Evolutionary conservation across 1,140 invertebrate species (phyloP), one percentile per base, ranked within the genome.

Genomic region (Euschistus heros): DNA sequence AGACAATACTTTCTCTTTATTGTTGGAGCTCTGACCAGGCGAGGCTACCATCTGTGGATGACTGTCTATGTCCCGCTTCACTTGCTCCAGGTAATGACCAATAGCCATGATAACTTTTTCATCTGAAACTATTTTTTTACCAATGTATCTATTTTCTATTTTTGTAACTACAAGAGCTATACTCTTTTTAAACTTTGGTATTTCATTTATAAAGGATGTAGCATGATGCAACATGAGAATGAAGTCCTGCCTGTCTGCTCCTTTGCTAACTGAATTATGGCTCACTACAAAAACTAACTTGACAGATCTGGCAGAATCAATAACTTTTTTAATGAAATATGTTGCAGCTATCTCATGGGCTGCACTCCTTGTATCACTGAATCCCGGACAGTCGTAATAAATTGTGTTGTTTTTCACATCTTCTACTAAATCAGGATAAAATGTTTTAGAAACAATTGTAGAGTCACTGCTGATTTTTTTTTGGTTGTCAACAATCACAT

Each of bases 361-460:
- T 17, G 65, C 26, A n/a, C 33, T 54, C 0, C 71, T 52, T 2
- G 67, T 70, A 61, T 72, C 71, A 18, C 60, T 62, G 65, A 72
- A 72, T 18, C 71, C 71, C 2, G 71, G 71, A 30, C 61, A 65
- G 60, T 72, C 71, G 46, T 69, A 70, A 37, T 68, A 67, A 22
- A 33, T 26, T 27, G 24, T 46, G 0, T 57, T 65, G 2, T 44
- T 66, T 5, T 59, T 47, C 2, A 0, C 17, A 42, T 69, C 62
- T 22, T 24, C 24, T 17, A 57, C 5, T 5, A 57, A 26, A 15
- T 57, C 54, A 17, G 54, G 54, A 26, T 65, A 66, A 10, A 69
- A 37, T 20, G 71, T 70, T 30, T 68, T 24, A 17, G 71, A 71
- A 7, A 44, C 46, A 13, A 64, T 57, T 2, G 69, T 68, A 8